These are phyloP conservation scores for Malacoraja senta DNA, from an alignment of 2,797 vertebrate species.

Conservation along the genomic window DNA sequence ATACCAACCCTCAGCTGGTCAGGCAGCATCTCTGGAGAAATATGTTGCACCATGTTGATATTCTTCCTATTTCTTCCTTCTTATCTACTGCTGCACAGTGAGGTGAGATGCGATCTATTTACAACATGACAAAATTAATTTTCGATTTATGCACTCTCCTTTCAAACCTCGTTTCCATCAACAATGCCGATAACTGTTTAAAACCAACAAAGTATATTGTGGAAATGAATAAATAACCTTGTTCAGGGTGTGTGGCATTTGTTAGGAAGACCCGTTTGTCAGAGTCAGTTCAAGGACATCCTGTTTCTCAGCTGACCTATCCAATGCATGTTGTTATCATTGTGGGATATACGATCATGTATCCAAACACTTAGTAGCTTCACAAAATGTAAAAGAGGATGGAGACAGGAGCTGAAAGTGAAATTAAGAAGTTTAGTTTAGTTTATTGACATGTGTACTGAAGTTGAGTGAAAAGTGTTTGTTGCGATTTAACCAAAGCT, in stretches of 20 bases:
- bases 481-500: no score
- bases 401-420: not conserved
- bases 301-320: not conserved
- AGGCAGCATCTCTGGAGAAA: no score
- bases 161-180: not conserved
- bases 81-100: not conserved
- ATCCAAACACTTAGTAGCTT: not conserved
- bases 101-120: not conserved
- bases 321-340: not conserved
- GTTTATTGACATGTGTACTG: no score
- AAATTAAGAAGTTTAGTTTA: not conserved
- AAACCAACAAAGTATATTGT: not conserved
- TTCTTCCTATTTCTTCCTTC: not conserved
- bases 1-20: no score
- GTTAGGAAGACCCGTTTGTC: constrained; percentile 4
- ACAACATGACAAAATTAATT: not conserved
- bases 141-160: not conserved
- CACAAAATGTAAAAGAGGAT: not conserved
- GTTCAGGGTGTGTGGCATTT: not conserved
- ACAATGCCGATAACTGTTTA: not conserved
- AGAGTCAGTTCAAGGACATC: constrained; percentile 17
- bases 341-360: not conserved
- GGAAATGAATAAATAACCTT: not conserved
- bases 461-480: no score
- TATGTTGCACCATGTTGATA: not conserved